Conservation (phyloP, 1,140 invertebrate genomes). For the Drosophila persimilis region DNA sequence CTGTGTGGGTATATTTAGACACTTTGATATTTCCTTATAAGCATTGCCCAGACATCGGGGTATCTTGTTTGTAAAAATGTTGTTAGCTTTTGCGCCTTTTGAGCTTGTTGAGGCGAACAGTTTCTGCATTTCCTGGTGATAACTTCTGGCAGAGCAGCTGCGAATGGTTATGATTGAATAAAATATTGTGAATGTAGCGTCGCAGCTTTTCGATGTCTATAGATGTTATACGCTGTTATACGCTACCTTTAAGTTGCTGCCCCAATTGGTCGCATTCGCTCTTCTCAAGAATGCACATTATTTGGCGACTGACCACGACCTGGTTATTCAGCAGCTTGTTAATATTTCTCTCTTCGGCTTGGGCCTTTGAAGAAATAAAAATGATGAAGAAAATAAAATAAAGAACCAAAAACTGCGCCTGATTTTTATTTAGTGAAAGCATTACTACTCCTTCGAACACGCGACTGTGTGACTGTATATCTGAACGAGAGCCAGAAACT, state of each 20-base stretch:
- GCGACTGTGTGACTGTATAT: conserved; percentile 46
- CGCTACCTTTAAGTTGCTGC: conserved; percentile 83
- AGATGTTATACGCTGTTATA: conserved; percentile 15
- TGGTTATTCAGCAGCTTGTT: conserved; percentile 75
- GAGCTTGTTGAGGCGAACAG: conserved; percentile 83
- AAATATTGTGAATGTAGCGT: neutral
- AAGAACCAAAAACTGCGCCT: conserved; percentile 44
- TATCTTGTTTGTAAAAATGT: conserved; percentile 84
- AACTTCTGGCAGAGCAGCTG: conserved; percentile 84
- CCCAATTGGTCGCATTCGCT: conserved; percentile 84
- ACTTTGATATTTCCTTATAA: conserved; percentile 83
- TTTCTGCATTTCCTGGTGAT: conserved; percentile 84
- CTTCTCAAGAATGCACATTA: conserved; percentile 83
- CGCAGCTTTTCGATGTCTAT: neutral
- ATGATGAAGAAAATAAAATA: conserved; percentile 52
- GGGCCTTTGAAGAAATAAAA: conserved; percentile 50
- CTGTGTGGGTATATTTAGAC: conserved; percentile 55
- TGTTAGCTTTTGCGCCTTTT: conserved; percentile 83
- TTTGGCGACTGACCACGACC: conserved; percentile 79
- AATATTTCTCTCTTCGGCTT: conserved; percentile 73
- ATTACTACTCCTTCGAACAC: conserved; percentile 42
- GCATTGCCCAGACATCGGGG: conserved; percentile 84
- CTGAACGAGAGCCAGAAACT: conserved; percentile 28
- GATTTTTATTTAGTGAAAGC: conserved; percentile 55
- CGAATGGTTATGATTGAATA: neutral